Conservation (phyloP, 1,140 invertebrate species). For the Sycobia sp. region DNA sequence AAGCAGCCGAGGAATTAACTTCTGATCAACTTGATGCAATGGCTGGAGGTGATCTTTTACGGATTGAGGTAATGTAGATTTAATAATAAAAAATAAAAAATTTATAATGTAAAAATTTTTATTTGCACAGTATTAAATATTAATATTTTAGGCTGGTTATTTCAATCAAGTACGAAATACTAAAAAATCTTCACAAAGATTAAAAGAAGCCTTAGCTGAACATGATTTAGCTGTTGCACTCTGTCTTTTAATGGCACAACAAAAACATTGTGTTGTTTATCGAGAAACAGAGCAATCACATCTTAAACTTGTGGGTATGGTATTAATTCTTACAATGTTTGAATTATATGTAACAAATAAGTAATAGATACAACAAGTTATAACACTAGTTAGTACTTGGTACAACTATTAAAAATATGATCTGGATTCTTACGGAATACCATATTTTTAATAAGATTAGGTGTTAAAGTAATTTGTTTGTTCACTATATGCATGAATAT, state of each 20-base stretch:
- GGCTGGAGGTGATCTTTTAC: constrained; percentile 92
- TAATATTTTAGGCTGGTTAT: constrained; percentile 80
- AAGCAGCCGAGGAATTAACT: constrained; percentile 95
- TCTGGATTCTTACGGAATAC: too few species aligned
- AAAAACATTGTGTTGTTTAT: constrained; percentile 91
- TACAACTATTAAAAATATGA: constrained; percentile 46
- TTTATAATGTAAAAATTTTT: too few species aligned
- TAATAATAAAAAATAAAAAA: constrained; percentile 18
- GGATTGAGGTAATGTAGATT: constrained; percentile 77
- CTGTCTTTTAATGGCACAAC: constrained; percentile 95
- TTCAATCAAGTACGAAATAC: constrained; percentile 97
- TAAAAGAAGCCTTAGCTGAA: constrained; percentile 93
- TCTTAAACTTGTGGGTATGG: constrained; percentile 82
- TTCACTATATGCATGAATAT: too few species aligned
- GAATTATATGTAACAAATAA: too few species aligned
- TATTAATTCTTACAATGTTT: background rate
- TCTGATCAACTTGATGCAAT: constrained; percentile 94
- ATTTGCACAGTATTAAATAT: background rate
- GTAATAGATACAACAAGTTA: too few species aligned
- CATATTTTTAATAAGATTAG: too few species aligned
- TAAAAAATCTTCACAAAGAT: constrained; percentile 91
- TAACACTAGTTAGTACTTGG: too few species aligned
- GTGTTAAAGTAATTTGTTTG: too few species aligned
- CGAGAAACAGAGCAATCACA: constrained; percentile 86
- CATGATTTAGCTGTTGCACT: constrained; percentile 91